Percentiles rank a stretch among this genome's conserved stretches.
phyloP scores from a whole-genome alignment of 2,888 invertebrate species.

The Formica aserva region DNA sequence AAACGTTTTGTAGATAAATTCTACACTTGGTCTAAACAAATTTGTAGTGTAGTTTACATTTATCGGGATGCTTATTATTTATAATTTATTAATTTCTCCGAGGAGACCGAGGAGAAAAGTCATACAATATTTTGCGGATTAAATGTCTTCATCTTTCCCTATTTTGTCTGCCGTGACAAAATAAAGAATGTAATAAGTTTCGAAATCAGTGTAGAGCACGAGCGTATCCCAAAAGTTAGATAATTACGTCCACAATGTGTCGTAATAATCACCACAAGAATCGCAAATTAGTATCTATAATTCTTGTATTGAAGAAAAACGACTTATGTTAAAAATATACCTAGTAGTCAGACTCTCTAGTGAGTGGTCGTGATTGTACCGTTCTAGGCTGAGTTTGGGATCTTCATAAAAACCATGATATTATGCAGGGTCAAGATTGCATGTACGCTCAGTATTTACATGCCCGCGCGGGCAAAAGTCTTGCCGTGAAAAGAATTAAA shows the following conservation, averaged over 20 bases:
- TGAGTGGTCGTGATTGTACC: conserved; percentile 56
- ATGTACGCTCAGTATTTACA: conserved; percentile 54
- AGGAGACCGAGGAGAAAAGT: background rate
- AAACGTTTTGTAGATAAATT: background rate
- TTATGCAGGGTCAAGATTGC: conserved; percentile 47
- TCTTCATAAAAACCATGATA: conserved; percentile 62
- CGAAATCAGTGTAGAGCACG: conserved; percentile 41
- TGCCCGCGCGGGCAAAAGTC: conserved; percentile 28
- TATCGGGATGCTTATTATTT: background rate
- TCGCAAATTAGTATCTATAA: conserved; percentile 82
- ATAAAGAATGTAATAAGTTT: conserved; percentile 27
- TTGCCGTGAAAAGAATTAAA: conserved; percentile 32
- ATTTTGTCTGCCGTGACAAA: conserved; percentile 24
- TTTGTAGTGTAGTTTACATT: background rate
- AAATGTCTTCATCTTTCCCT: background rate
- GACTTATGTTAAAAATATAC: conserved; percentile 66
- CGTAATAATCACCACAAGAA: conserved; percentile 82
- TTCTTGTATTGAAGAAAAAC: conserved; percentile 79
- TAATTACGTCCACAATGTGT: conserved; percentile 75
- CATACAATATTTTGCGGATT: background rate
- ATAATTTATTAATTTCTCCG: conserved; percentile 18
- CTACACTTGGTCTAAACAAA: background rate
- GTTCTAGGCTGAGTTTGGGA: conserved; percentile 72
- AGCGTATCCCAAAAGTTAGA: conserved; percentile 63
- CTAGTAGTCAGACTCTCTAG: conserved; percentile 58